Evolutionary conservation across 2,797 vertebrate genomes (phyloP), one percentile per base, ranked within the genome.

Genomic region (Euthynnus affinis): DNA sequence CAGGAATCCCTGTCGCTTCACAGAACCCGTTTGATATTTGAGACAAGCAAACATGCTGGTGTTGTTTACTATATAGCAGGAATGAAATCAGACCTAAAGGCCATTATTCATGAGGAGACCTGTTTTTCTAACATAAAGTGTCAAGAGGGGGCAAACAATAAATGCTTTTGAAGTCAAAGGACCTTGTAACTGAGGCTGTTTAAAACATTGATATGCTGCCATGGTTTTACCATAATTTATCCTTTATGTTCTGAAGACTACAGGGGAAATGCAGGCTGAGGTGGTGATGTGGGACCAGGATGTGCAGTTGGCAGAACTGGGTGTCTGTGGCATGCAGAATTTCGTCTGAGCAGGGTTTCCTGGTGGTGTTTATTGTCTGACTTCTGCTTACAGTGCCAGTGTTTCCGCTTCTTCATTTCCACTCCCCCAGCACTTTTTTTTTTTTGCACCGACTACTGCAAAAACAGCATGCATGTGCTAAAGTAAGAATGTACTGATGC

Each of bases 341-440:
- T 80, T 44, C n/a, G 78, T 78, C 72, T 74, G 61, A 80, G 60
- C 46, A 60, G 71, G 51, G 79, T 87, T 93, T 93, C 90, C 91
- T 90, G 81, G 61, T 73, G 58, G 37, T 89, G 89, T 94, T 93
- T 91, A 90, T 81, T 37, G 79, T 71, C 74, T 42, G 42, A 70
- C 14, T 80, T 83, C 72, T 80, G 80, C 73, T 79, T 55, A 76
- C 79, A 57, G 68, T 29, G 59, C 42, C 60, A 82, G 81, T 29
- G 9, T 86, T 82, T 90, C 66, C 67, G 34, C 49, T 85, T 74
- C 63, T 72, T 70, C 40, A 64, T 49, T 57, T 81, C 81, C 9
- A 82, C 63, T 78, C 81, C 67, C 59, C 59, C 58, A 7, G 2
- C 18, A 18, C 71, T 57, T 61, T 56, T 65, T 71, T 58, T 52